Conservation (phyloP, 1,140 invertebrate species). For the Eueides isabella region DNA sequence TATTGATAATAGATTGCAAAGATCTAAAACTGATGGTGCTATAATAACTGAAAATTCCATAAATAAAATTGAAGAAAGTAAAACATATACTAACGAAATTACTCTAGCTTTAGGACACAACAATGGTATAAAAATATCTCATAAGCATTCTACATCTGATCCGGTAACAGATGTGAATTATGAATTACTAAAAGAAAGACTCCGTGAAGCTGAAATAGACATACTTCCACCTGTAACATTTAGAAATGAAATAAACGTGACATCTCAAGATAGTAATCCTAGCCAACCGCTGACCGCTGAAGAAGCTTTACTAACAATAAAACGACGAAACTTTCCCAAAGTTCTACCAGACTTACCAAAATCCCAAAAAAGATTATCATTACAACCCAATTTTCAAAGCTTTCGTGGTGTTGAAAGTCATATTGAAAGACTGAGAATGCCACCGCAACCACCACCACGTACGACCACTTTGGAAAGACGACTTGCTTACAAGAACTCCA, state of each 20-base stretch:
- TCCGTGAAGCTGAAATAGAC: constrained; percentile 62
- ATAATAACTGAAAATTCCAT: constrained; percentile 39
- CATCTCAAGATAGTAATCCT: constrained; percentile 82
- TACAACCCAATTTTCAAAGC: constrained; percentile 79
- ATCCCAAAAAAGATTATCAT: constrained; percentile 81
- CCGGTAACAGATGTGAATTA: constrained; percentile 83
- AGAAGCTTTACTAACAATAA: constrained; percentile 88
- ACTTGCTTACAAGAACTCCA: constrained; percentile 68
- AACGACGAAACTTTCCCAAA: constrained; percentile 90
- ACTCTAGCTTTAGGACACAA: constrained; percentile 70
- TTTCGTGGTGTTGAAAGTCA: constrained; percentile 69
- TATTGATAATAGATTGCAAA: constrained; percentile 61
- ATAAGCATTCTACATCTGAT: constrained; percentile 89
- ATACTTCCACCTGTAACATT: constrained; percentile 81
- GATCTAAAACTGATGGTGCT: constrained; percentile 76
- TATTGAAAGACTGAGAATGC: constrained; percentile 74
- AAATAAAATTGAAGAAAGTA: constrained; percentile 50
- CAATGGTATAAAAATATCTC: constrained; percentile 82
- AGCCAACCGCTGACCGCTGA: constrained; percentile 83
- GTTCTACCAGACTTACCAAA: constrained; percentile 89
- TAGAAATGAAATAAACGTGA: constrained; percentile 88
- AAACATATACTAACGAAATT: constrained; percentile 79
- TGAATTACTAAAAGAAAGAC: constrained; percentile 68
- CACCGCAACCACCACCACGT: constrained; percentile 86
- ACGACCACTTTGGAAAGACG: constrained; percentile 84